Evolutionary conservation across 2,888 invertebrate genomes (phyloP).

Genomic region (Agonopterix alstromeriana): DNA sequence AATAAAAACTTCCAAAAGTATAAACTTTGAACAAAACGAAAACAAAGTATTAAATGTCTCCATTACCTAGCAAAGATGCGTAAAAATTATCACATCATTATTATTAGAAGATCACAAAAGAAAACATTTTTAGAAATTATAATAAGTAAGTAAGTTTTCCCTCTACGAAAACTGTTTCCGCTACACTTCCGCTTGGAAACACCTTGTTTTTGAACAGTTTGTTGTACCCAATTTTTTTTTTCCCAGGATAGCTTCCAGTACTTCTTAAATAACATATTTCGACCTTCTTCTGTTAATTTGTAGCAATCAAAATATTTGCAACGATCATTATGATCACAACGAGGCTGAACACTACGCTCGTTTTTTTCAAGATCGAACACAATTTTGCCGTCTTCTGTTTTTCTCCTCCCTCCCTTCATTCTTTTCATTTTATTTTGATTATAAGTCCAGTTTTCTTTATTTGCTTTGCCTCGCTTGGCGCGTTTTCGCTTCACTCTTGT

Average conservation of each 20-base stretch:
- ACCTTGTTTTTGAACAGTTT: background rate
- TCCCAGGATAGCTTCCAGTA: background rate
- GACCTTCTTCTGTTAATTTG: background rate
- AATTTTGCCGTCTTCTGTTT: background rate
- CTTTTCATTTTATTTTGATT: background rate
- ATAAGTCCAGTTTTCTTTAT: background rate
- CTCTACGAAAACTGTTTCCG: background rate
- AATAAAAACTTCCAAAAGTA: background rate
- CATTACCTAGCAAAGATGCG: background rate
- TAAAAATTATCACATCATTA: background rate
- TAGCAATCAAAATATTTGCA: background rate
- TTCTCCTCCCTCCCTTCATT: background rate
- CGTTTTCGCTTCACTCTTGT: constrained; percentile 1
- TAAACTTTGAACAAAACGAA: background rate
- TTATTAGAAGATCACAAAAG: background rate
- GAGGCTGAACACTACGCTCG: background rate
- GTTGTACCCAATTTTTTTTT: background rate
- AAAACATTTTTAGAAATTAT: background rate
- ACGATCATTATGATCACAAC: background rate
- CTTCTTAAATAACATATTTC: background rate
- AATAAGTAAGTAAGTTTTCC: background rate
- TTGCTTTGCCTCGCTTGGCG: background rate
- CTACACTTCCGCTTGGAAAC: background rate
- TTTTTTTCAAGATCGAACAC: background rate
- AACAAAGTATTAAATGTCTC: background rate